Evolutionary conservation across 1,140 invertebrate species (phyloP).

Genomic region (Nilaparvata lugens): DNA sequence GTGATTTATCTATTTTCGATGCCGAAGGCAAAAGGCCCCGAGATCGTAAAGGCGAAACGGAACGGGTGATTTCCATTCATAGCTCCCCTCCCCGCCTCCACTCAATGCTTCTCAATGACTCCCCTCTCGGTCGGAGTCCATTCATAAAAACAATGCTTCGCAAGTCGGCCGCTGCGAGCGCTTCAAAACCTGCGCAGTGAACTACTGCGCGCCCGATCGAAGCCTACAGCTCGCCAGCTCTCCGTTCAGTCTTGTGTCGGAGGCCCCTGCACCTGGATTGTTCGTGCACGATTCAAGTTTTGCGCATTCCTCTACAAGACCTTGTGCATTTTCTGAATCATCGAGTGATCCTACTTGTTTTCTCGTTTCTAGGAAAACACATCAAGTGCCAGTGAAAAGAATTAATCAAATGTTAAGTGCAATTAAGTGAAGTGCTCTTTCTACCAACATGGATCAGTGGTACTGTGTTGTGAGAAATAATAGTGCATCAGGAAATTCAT

Average conservation of each 20-base stretch:
- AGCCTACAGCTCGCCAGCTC: not conserved
- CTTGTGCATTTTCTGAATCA: too few species aligned
- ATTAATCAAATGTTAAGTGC: too few species aligned
- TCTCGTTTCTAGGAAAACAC: too few species aligned
- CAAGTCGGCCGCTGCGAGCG: constrained; percentile 9
- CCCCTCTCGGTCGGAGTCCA: constrained; percentile 11
- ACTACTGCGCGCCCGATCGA: constrained; percentile 7
- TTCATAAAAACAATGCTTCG: constrained; percentile 15
- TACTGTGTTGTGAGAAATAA: too few species aligned
- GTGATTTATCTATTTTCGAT: constrained; percentile 1
- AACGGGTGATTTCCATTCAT: not conserved
- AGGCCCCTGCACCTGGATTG: not conserved
- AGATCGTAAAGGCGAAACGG: not conserved
- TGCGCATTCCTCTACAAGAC: too few species aligned
- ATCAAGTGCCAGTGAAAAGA: too few species aligned
- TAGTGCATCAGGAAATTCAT: too few species aligned
- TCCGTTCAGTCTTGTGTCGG: constrained; percentile 2
- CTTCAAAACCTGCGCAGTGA: constrained; percentile 9
- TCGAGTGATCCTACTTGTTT: too few species aligned
- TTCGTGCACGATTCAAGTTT: too few species aligned
- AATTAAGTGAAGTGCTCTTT: too few species aligned
- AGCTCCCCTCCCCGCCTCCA: not conserved
- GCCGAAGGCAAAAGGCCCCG: not conserved
- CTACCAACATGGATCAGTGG: too few species aligned
- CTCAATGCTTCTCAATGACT: constrained; percentile 8